Base-by-base conservation (phyloP, 64 coral and sea anemone genomes). In the Trachythela sp. region DNA sequence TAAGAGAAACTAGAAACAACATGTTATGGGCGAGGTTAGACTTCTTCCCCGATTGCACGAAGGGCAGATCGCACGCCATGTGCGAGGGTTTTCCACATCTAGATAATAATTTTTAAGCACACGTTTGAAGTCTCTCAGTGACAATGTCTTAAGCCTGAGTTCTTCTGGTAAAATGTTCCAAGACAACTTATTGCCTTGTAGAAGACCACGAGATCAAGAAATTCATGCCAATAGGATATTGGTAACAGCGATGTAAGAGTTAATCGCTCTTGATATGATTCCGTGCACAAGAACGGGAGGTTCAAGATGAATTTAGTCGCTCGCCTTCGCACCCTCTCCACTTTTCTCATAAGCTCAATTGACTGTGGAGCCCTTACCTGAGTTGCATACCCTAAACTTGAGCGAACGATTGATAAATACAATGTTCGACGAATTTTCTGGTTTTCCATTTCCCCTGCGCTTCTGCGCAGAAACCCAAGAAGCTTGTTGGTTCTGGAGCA, bases 171-270 rank as follows among this genome's bases (percentile, higher is more conserved):
- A n/a, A n/a, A n/a, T n/a, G n/a, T n/a, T n/a, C n/a, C n/a, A n/a
- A n/a, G n/a, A n/a, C n/a, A n/a, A n/a, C n/a, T n/a, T n/a, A n/a
- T n/a, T n/a, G 48, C 37, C 83, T 88, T 83, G 88, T 54, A 92
- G 86, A 83, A 92, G 83, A 92, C 87, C 14, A 92, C 67, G 41
- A 91, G 34, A 86, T 91, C 90, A 29, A 87, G 18, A 84, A 64
- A 91, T 83, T 91, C 67, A 33, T 92, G 91, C 85, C 91, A 88
- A 48, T 88, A 92, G 49, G 40, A 83, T 33, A 92, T 56, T 70
- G 71, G 91, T 33, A 90, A 85, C 26, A 85, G 67, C 26, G 86
- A 45, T 50, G 80, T 68, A 84, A 20, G 54, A 37, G 68, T 18
- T 84, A 88, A 50, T 33, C 77, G 30, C 85, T 88, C 54, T 83